Percentiles rank a stretch among this genome's conserved stretches.
Conservation (phyloP, 2,888 invertebrate species). For the Formica aserva region DNA sequence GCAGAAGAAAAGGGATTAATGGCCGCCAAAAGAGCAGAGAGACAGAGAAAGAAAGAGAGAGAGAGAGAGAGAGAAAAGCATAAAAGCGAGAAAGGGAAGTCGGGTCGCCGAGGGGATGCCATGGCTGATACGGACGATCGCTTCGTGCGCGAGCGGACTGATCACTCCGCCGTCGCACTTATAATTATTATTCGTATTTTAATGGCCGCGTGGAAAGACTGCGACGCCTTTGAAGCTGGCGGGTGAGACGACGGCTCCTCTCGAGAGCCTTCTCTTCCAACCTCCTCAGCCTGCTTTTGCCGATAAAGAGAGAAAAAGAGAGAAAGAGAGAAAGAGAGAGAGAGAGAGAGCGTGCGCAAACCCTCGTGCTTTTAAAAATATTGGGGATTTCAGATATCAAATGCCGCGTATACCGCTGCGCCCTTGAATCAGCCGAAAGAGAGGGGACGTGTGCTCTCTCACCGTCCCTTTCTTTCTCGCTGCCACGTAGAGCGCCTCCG, state of each 20-base stretch:
- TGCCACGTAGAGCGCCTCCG: constrained; percentile 78
- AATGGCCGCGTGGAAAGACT: constrained; percentile 83
- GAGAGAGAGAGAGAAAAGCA: constrained; percentile 31
- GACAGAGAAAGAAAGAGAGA: constrained; percentile 18
- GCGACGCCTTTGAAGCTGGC: constrained; percentile 81
- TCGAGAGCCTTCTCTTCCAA: constrained; percentile 74
- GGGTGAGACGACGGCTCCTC: constrained; percentile 76
- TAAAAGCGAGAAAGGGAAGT: constrained; percentile 33
- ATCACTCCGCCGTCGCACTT: constrained; percentile 85
- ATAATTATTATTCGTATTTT: constrained; percentile 86
- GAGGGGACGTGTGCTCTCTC: constrained; percentile 69
- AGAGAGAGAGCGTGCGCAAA: constrained; percentile 48
- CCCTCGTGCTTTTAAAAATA: constrained; percentile 85
- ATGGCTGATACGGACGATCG: constrained; percentile 83
- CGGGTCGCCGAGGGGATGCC: constrained; percentile 65
- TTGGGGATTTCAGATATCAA: constrained; percentile 85
- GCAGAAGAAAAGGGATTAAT: constrained; percentile 56
- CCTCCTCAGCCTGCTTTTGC: constrained; percentile 57
- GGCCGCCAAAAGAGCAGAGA: constrained; percentile 42
- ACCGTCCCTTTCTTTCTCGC: constrained; percentile 13
- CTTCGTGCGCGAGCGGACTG: constrained; percentile 81
- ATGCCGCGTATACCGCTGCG: constrained; percentile 74
- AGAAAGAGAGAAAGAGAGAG: background rate
- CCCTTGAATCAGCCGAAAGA: constrained; percentile 76
- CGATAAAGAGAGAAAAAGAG: constrained; percentile 14